Evolutionary conservation across 1,140 invertebrate species (phyloP).

Genomic region (Trachymyrmex septentrionalis): DNA sequence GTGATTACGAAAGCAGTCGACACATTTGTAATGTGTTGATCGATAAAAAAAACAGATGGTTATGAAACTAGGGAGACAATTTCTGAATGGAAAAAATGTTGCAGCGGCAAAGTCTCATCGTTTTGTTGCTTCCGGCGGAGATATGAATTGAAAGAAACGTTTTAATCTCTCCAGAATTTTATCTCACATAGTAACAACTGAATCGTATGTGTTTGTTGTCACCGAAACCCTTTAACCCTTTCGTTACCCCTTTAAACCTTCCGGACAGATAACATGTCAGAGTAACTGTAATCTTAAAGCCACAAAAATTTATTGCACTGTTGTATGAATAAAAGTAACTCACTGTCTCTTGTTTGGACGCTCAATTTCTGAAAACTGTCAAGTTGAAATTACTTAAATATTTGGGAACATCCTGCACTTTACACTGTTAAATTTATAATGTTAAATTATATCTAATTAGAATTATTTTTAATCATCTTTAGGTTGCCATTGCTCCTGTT

Average conservation of each 20-base stretch:
- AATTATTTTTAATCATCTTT: too few species aligned
- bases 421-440: too few species aligned
- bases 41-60: constrained; percentile 5
- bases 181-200: constrained; percentile 74
- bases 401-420: not conserved
- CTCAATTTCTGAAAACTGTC: constrained; percentile 14
- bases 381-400: constrained; percentile 24
- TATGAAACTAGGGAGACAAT: constrained; percentile 48
- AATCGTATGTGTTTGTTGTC: constrained; percentile 16
- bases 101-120: not conserved
- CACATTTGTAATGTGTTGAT: not conserved
- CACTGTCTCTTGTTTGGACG: not conserved
- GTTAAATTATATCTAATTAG: too few species aligned
- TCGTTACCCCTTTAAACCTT: constrained; percentile 68
- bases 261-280: constrained; percentile 59
- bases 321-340: constrained; percentile 39
- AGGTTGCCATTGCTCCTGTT: too few species aligned
- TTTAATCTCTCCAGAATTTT: constrained; percentile 75
- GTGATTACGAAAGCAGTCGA: constrained; percentile 6
- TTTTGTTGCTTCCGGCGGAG: constrained; percentile 70
- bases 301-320: constrained; percentile 42
- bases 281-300: constrained; percentile 48
- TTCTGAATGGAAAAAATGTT: constrained; percentile 12
- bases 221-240: constrained; percentile 73
- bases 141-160: constrained; percentile 69